Percentiles rank a stretch among this genome's conserved stretches.
Conservation (phyloP, 2,888 invertebrate species). For the Rugalucina vietnamica region DNA sequence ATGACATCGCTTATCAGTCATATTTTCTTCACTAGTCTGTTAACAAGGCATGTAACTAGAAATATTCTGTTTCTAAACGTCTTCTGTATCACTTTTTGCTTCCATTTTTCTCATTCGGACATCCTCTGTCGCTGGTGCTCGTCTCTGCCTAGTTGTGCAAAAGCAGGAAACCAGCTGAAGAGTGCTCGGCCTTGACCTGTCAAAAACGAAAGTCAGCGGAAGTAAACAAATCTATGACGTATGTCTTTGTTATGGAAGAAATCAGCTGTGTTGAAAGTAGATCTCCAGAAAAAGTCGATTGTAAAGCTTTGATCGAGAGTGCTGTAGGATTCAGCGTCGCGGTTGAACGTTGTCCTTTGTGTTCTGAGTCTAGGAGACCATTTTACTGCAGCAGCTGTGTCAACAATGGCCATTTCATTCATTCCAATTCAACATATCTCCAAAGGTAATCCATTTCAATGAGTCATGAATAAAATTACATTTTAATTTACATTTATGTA, state of each 20-base stretch:
- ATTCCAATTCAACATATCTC: conserved; percentile 70
- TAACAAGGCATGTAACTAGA: neutral
- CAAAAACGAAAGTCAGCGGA: conserved; percentile 31
- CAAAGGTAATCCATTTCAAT: conserved; percentile 48
- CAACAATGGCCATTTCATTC: conserved; percentile 71
- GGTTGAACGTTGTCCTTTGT: conserved; percentile 76
- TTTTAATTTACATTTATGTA: too few relatives aligned
- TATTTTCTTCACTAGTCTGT: neutral
- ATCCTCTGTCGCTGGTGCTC: neutral
- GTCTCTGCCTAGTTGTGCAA: neutral
- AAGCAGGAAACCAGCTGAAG: neutral
- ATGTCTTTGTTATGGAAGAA: conserved; percentile 67
- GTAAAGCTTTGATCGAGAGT: conserved; percentile 61
- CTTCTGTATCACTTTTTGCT: neutral
- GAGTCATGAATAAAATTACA: conserved; percentile 5
- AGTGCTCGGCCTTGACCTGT: neutral
- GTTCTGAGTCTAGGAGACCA: conserved; percentile 69
- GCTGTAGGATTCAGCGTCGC: conserved; percentile 70
- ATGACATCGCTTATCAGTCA: neutral
- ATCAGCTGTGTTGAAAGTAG: conserved; percentile 63
- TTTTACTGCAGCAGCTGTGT: conserved; percentile 75
- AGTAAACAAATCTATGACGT: conserved; percentile 67
- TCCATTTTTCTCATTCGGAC: conserved; percentile 8
- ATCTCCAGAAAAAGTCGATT: conserved; percentile 65
- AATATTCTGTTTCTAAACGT: neutral